Percentiles rank a stretch among this genome's conserved stretches.
Evolutionary conservation across 1,140 invertebrate genomes (phyloP).

Genomic region (Atopsyche davidsoni): DNA sequence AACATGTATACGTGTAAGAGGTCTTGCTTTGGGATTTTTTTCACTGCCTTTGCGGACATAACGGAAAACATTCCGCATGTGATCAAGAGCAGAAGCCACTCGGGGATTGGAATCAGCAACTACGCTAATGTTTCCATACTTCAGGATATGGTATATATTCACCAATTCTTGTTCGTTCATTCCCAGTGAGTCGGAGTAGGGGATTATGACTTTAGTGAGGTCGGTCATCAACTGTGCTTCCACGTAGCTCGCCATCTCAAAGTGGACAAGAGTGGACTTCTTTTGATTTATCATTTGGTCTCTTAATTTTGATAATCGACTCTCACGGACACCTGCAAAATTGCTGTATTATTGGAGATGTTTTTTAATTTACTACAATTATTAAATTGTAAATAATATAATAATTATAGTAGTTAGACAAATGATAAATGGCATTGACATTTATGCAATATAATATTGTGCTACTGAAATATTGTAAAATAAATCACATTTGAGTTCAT

Average conservation of each 20-base stretch:
- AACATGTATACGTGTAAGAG: constrained; percentile 73
- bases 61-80: constrained; percentile 73
- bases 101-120: constrained; percentile 75
- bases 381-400: no score
- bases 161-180: constrained; percentile 88
- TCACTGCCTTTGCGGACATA: constrained; percentile 45
- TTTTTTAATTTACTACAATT: no score
- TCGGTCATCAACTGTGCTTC: constrained; percentile 64
- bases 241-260: constrained; percentile 84
- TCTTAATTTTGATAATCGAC: constrained; percentile 60
- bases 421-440: no score
- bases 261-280: constrained; percentile 63
- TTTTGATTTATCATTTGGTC: constrained; percentile 60
- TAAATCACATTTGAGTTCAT: no score
- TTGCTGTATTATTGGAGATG: no score
- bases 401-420: no score
- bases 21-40: constrained; percentile 45
- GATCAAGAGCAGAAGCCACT: constrained; percentile 73
- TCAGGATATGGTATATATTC: constrained; percentile 65
- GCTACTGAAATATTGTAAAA: no score
- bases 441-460: no score
- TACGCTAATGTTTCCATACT: constrained; percentile 66
- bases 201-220: constrained; percentile 62
- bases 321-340: constrained; percentile 55
- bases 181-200: constrained; percentile 77